Percentiles rank a stretch among this genome's conserved stretches.
Evolutionary conservation across 2,797 vertebrate species (phyloP).

Genomic region (Tenualosa thibaudeaui): DNA sequence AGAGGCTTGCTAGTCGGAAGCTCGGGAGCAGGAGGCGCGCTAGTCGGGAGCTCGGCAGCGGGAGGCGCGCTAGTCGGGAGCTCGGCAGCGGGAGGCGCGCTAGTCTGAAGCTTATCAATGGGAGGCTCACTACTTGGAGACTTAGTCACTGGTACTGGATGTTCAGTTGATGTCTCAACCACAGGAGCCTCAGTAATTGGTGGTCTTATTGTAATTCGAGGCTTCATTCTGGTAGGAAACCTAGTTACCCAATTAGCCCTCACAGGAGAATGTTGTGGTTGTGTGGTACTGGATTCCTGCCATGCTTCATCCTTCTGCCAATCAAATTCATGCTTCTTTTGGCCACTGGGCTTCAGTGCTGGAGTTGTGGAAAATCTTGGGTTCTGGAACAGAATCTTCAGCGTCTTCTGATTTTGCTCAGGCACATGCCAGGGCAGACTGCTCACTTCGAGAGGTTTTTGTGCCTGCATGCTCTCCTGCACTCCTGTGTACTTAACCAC

Average conservation of each 20-base stretch:
- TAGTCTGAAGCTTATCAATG: no score
- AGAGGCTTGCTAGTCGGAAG: background rate
- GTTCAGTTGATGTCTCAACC: no score
- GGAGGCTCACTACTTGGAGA: no score
- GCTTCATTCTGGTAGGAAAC: background rate
- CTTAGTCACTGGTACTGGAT: no score
- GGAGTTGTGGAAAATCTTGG: background rate
- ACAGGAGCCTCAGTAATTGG: no score
- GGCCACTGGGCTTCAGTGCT: background rate
- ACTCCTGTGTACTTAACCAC: background rate
- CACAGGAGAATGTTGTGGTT: background rate
- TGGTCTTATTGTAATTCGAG: no score
- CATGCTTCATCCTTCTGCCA: background rate
- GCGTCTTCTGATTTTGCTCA: background rate
- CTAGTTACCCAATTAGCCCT: background rate
- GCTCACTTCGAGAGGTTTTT: background rate
- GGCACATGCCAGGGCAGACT: no score
- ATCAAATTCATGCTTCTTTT: background rate
- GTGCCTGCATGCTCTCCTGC: background rate
- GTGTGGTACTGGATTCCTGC: background rate
- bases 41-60: background rate
- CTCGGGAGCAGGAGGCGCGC: background rate
- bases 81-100: background rate
- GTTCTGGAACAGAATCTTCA: background rate
- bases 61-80: background rate